Conservation (phyloP, 1,140 invertebrate genomes). For the Eubasilissa regina region DNA sequence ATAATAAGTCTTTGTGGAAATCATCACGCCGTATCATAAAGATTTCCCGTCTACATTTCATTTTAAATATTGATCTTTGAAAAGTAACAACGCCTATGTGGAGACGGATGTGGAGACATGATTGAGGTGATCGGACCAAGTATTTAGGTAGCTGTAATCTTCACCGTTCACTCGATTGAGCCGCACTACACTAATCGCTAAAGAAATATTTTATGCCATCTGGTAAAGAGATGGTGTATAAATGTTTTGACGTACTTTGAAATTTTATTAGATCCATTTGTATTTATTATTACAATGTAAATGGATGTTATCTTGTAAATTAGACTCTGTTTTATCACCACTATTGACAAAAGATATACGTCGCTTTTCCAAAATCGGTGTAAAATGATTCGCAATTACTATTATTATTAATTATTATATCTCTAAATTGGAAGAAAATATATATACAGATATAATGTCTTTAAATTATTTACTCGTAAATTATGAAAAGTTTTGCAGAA, state of each 20-base stretch:
- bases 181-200: constrained; percentile 1
- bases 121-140: constrained; percentile 45
- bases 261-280: constrained; percentile 51
- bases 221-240: constrained; percentile 44
- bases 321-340: constrained; percentile 47
- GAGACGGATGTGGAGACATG: constrained; percentile 46
- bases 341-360: constrained; percentile 35
- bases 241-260: constrained; percentile 53
- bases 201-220: constrained; percentile 47
- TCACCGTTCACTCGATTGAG: not conserved
- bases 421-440: constrained; percentile 48
- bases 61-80: constrained; percentile 43
- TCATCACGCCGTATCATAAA: constrained; percentile 36
- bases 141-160: constrained; percentile 20
- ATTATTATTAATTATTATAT: constrained; percentile 47
- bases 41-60: constrained; percentile 41
- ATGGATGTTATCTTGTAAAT: constrained; percentile 50
- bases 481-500: constrained; percentile 38
- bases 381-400: constrained; percentile 49
- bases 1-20: constrained; percentile 39
- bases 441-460: constrained; percentile 49
- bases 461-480: constrained; percentile 52
- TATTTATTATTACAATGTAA: constrained; percentile 54
- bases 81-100: constrained; percentile 14
- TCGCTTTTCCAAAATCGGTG: constrained; percentile 34